These are phyloP conservation scores for Sphaerophoria rueppellii DNA, from an alignment of 2,888 invertebrate genomes.

Conservation along the genomic window DNA sequence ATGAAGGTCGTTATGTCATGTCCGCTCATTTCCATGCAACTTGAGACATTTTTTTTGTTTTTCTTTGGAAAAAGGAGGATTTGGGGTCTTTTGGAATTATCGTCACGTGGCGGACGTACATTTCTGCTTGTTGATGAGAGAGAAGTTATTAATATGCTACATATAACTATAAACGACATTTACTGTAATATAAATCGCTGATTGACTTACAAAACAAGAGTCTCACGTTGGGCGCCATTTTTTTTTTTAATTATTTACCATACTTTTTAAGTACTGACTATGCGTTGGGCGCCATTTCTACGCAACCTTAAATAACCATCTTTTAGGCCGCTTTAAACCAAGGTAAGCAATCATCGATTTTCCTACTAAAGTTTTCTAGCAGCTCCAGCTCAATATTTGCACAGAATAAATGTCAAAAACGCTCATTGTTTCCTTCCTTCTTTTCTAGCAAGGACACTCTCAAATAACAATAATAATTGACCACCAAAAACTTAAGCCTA, in stretches of 20 bases:
- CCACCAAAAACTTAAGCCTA: slow-evolving; percentile 15
- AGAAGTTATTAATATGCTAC: background rate
- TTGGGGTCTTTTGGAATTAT: slow-evolving; percentile 2
- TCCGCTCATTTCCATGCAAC: slow-evolving; percentile 48
- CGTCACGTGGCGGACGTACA: slow-evolving; percentile 20
- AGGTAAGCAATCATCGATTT: background rate
- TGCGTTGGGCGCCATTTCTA: background rate
- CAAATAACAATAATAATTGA: slow-evolving; percentile 10
- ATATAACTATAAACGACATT: too few species aligned
- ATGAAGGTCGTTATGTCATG: slow-evolving; percentile 50
- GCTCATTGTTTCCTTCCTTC: background rate
- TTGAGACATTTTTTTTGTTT: background rate
- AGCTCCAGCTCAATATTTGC: slow-evolving; percentile 5
- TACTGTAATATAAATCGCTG: too few species aligned
- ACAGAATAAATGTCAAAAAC: slow-evolving; percentile 13
- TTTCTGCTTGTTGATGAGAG: background rate
- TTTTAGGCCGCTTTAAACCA: background rate
- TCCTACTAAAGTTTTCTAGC: background rate
- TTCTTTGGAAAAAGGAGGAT: background rate
- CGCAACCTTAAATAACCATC: background rate
- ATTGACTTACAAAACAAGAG: too few species aligned
- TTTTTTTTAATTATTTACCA: background rate
- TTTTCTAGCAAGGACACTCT: background rate
- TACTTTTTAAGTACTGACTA: background rate
- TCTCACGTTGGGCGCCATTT: background rate